A percentile compares a stretch with the other conserved stretches of the same genome.
These are phyloP conservation scores for Aspidapion aeneum DNA, from an alignment of 2,888 invertebrate species.

Conservation along the genomic window DNA sequence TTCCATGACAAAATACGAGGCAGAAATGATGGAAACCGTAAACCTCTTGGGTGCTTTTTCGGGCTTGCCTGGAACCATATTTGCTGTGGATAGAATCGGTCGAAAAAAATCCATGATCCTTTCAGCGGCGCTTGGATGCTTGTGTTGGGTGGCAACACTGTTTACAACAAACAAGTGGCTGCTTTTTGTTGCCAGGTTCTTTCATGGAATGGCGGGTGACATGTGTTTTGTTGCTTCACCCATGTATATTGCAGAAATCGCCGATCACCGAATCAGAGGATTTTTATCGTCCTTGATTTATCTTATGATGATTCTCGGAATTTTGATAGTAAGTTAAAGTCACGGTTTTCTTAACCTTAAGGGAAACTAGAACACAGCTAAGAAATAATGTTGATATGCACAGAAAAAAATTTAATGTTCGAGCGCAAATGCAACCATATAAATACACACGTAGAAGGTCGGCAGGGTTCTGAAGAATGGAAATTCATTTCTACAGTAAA, in stretches of 20 bases:
- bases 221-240: constrained; percentile 42
- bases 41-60: constrained; percentile 31
- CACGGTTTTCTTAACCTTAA: background rate
- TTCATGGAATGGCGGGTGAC: constrained; percentile 41
- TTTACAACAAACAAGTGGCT: constrained; percentile 32
- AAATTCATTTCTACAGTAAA: too few species aligned
- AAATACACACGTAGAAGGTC: too few species aligned
- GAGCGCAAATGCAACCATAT: too few species aligned
- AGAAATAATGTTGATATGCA: too few species aligned
- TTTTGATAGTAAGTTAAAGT: constrained; percentile 31
- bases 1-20: constrained; percentile 30
- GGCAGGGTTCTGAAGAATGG: too few species aligned
- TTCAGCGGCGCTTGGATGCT: constrained; percentile 28
- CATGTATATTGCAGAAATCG: constrained; percentile 44
- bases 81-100: constrained; percentile 34
- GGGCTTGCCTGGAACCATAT: constrained; percentile 35
- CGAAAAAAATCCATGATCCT: constrained; percentile 37
- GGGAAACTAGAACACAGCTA: too few species aligned
- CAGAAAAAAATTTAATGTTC: too few species aligned
- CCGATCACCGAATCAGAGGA: constrained; percentile 42
- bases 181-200: constrained; percentile 37
- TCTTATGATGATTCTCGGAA: constrained; percentile 42
- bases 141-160: constrained; percentile 38
- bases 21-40: constrained; percentile 31
- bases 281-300: constrained; percentile 40